Evolutionary conservation across 2,888 invertebrate genomes (phyloP), one percentile per base, ranked within the genome.

Genomic region (Sinhomidia bicolor): DNA sequence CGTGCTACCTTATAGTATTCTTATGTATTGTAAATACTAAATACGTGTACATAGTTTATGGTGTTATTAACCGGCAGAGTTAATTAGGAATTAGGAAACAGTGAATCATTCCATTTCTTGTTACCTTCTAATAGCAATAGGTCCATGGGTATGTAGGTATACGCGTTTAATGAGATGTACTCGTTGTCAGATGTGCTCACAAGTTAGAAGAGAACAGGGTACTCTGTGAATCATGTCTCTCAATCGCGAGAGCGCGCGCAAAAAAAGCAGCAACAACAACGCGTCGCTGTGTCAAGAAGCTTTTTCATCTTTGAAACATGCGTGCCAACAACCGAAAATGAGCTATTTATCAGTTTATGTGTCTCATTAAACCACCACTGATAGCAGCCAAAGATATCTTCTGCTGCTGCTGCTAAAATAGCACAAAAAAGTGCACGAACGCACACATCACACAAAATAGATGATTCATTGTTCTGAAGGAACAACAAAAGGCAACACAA

Each of bases 21-120:
- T n/a, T n/a, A n/a, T n/a, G n/a, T n/a, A n/a, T n/a, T n/a, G n/a
- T n/a, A n/a, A n/a, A n/a, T n/a, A n/a, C n/a, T n/a, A n/a, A 17
- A 65, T 23, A 65, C 9, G 6, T 65, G n/a, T n/a, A n/a, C n/a
- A 29, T 60, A 60, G 60, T 60, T 60, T 60, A 60, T 26, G 1
- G 47, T 23, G 20, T 47, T 23, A 74, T 44, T 44, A 74, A 23
- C 80, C 41, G 51, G 32, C 26, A 17, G 82, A 65, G 68, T 79
- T 88, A 88, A 88, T 88, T 88, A 83, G 78, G 80, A 78, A 65
- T 60, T 36, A 83, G 78, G 65, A 88, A 88, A 88, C 32, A 83
- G 65, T 83, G 88, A 83, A 83, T 83, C 41, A 74, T 65, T 71
- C 17, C n/a, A 78, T 54, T 29, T 54, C 3, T 26, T 17, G 17